Conservation (phyloP, 2,888 invertebrate genomes). For the Galerucella nymphaeae region DNA sequence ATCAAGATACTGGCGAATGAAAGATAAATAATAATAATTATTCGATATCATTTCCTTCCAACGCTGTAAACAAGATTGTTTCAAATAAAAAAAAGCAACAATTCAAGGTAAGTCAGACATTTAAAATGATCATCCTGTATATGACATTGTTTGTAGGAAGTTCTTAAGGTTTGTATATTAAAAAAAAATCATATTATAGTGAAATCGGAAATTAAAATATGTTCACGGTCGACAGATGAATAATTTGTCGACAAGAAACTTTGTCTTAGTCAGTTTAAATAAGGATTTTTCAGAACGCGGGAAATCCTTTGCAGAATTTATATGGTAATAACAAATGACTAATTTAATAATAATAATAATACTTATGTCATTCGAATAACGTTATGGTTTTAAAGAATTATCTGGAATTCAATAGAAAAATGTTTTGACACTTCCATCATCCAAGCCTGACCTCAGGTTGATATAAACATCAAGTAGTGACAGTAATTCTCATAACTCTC, state of each 20-base stretch:
- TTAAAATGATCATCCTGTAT: too few relatives aligned
- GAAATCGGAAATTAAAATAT: conserved; percentile 1
- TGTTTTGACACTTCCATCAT: too few relatives aligned
- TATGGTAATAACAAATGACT: neutral
- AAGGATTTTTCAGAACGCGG: neutral
- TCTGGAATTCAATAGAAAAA: neutral
- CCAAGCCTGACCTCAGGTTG: too few relatives aligned
- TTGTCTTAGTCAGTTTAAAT: neutral
- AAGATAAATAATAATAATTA: neutral
- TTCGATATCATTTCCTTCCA: neutral
- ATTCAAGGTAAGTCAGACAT: neutral
- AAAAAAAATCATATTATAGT: conserved; percentile 2
- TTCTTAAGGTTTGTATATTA: neutral
- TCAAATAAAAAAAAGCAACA: neutral
- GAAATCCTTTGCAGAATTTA: neutral
- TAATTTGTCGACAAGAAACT: neutral
- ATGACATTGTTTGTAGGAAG: too few relatives aligned
- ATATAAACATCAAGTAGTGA: too few relatives aligned
- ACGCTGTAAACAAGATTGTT: neutral
- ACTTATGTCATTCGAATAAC: neutral
- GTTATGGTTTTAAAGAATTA: too few relatives aligned
- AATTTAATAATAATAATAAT: conserved; percentile 5
- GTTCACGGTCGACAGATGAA: neutral
- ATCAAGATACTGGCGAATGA: neutral
- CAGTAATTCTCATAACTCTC: too few relatives aligned